Evolutionary conservation across 1,140 invertebrate genomes (phyloP).

Genomic region (Trinorchestia longiramus): DNA sequence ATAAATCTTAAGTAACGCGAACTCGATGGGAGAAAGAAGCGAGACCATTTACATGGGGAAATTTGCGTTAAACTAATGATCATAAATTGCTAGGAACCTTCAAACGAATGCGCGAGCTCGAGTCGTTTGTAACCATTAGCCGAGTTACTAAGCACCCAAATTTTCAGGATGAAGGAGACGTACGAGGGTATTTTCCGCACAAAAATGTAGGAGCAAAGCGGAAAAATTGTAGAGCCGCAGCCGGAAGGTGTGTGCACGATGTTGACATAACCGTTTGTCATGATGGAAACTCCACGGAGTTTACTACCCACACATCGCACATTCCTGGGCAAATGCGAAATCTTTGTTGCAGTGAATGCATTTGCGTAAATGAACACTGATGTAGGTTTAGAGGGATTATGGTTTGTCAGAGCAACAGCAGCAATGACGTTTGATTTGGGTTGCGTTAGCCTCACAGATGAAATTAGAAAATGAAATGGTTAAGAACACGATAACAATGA

Average conservation of each 20-base stretch:
- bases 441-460: not conserved
- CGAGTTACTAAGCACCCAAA: slow-evolving; percentile 6
- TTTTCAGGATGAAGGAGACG: not conserved
- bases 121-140: not conserved
- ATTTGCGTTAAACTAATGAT: not conserved
- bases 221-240: not conserved
- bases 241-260: not conserved
- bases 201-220: not conserved
- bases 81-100: slow-evolving; percentile 1
- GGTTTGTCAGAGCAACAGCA: not conserved
- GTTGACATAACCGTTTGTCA: not conserved
- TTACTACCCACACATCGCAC: not conserved
- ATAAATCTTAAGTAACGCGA: not conserved
- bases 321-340: not conserved
- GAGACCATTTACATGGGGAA: not conserved
- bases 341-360: not conserved
- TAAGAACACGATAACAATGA: not conserved
- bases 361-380: not conserved
- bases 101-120: not conserved
- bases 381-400: not conserved
- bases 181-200: not conserved
- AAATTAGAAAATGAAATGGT: not conserved
- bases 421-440: not conserved
- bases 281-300: not conserved
- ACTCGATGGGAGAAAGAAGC: not conserved